Conservation (phyloP, 2,797 vertebrate genomes). For the Melanotaenia nigrans region DNA sequence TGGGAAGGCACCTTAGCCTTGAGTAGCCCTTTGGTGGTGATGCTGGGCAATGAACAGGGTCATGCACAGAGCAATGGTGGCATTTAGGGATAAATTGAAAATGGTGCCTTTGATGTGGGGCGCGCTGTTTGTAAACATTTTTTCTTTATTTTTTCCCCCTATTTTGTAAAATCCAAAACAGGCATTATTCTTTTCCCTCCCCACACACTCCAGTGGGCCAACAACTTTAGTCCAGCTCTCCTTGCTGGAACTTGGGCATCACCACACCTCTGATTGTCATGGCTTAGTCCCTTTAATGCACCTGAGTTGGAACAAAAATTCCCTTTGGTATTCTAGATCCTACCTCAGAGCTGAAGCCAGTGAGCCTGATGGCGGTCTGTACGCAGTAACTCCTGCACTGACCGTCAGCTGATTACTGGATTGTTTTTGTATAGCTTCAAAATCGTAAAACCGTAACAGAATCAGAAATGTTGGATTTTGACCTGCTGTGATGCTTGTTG, state of each 20-base stretch:
- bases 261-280: conserved; percentile 46
- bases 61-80: conserved; percentile 53
- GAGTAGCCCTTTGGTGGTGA: conserved; percentile 30
- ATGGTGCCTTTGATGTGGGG: conserved; percentile 77
- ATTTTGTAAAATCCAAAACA: conserved; percentile 13
- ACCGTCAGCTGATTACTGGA: conserved; percentile 57
- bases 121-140: conserved; percentile 65
- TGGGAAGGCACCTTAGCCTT: conserved; percentile 62
- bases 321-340: conserved; percentile 57
- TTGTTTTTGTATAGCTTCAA: conserved; percentile 59
- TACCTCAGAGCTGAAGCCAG: conserved; percentile 72
- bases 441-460: conserved; percentile 6
- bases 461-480: conserved; percentile 18
- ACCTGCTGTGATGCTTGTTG: conserved; percentile 63
- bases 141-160: conserved; percentile 6
- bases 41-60: conserved; percentile 66
- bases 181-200: conserved; percentile 25
- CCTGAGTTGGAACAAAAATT: conserved; percentile 54
- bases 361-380: conserved; percentile 46
- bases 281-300: conserved; percentile 65
- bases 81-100: conserved; percentile 62
- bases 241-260: conserved; percentile 31
- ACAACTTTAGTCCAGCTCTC: conserved; percentile 34
- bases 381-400: conserved; percentile 47
- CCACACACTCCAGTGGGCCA: conserved; percentile 45